phyloP scores from a whole-genome alignment of 2,888 invertebrate species.

The Oscheius myriophilus region DNA sequence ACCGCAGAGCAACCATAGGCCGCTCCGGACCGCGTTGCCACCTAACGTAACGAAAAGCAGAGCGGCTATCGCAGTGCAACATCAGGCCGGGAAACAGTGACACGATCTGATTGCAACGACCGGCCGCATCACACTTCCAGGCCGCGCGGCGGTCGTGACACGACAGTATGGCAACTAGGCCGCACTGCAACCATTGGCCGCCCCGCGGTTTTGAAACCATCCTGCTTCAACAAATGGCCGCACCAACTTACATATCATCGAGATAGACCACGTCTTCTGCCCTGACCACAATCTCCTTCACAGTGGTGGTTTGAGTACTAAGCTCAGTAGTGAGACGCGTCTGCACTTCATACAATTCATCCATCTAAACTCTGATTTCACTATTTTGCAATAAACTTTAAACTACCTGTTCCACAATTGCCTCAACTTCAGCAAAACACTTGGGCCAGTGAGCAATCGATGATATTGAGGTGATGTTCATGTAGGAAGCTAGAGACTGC shows the following conservation, averaged over 20 bases:
- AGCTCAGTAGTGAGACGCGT: conserved; percentile 62
- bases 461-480: conserved; percentile 42
- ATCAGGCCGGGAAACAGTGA: too few relatives aligned
- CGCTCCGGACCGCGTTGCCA: too few relatives aligned
- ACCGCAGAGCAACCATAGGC: too few relatives aligned
- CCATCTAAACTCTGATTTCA: conserved; percentile 49
- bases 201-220: too few relatives aligned
- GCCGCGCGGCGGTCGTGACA: too few relatives aligned
- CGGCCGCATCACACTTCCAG: too few relatives aligned
- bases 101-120: too few relatives aligned
- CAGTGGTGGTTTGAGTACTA: conserved; percentile 59
- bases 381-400: not conserved
- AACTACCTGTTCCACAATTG: conserved; percentile 49
- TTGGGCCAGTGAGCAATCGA: conserved; percentile 57
- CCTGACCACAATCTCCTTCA: conserved; percentile 64
- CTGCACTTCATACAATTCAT: conserved; percentile 59
- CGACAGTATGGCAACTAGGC: too few relatives aligned
- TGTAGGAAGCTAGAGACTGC: conserved; percentile 58
- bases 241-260: conserved; percentile 49
- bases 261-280: conserved; percentile 64
- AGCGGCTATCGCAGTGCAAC: too few relatives aligned
- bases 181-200: too few relatives aligned
- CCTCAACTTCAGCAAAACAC: conserved; percentile 49
- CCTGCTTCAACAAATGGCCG: too few relatives aligned
- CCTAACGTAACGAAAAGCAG: too few relatives aligned